phyloP scores from a whole-genome alignment of 2,797 vertebrate genomes.

The Hypotaenidia okinawae region DNA sequence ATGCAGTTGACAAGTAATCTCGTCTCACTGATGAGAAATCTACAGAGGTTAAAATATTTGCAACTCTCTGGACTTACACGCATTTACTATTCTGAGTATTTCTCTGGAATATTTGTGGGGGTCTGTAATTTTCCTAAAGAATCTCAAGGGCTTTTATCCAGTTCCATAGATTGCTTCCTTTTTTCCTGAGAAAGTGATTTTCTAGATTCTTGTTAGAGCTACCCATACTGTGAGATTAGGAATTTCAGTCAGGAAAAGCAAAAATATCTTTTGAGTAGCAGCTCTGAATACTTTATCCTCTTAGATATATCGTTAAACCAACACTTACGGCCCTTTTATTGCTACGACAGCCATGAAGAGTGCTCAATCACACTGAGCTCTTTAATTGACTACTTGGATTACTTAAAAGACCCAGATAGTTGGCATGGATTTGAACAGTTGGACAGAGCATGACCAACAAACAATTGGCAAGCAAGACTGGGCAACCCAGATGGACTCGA shows the following conservation, averaged over 20 bases:
- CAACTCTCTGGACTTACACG: background rate
- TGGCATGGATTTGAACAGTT: background rate
- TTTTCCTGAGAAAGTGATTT: background rate
- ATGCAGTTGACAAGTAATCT: background rate
- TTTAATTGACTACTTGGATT: background rate
- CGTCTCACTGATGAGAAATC: background rate
- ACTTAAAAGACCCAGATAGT: background rate
- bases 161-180: background rate
- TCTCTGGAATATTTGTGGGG: background rate
- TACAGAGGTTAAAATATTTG: background rate
- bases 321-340: background rate
- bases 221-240: background rate
- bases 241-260: slow-evolving; percentile 10
- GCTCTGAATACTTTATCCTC: background rate
- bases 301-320: background rate
- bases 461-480: background rate
- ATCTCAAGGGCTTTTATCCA: background rate
- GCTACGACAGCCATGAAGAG: background rate
- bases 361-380: background rate
- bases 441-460: background rate
- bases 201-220: background rate
- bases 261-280: background rate
- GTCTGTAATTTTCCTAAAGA: background rate
- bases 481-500: background rate
- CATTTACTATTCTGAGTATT: background rate